phyloP scores from a whole-genome alignment of 2,113 vertebrate genomes.

The Ovis aries region DNA sequence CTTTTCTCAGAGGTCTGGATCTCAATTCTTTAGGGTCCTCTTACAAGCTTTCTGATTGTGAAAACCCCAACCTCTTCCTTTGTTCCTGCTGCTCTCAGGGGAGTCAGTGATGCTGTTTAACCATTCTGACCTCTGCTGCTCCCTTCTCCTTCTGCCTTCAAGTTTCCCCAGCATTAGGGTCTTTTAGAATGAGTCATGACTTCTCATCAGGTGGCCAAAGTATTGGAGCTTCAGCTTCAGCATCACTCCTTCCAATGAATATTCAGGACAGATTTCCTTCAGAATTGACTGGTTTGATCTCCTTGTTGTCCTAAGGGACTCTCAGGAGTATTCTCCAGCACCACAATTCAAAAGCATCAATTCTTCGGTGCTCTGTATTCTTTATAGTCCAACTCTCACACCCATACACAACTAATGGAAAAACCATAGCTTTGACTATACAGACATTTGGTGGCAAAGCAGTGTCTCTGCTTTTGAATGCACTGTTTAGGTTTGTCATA shows the following conservation, averaged over 20 bases:
- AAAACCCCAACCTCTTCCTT: background rate
- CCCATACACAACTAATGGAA: background rate
- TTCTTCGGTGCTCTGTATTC: background rate
- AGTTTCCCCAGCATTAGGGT: background rate
- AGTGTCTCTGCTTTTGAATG: background rate
- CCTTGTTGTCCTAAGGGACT: background rate
- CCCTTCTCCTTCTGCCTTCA: background rate
- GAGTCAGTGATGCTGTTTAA: background rate
- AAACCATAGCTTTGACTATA: background rate
- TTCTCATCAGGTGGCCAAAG: background rate
- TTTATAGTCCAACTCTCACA: background rate
- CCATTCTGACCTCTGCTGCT: background rate
- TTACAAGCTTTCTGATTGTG: background rate
- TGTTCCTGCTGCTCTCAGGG: background rate
- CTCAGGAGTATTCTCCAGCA: background rate
- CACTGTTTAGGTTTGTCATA: background rate
- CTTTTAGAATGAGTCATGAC: background rate
- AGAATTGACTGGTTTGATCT: background rate
- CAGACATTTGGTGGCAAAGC: background rate
- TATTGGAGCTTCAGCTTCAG: background rate
- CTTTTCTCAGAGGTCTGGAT: background rate
- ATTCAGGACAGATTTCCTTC: background rate
- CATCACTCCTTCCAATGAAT: background rate
- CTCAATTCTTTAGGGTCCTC: background rate
- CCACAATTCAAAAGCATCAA: background rate